Evolutionary conservation across 1,140 invertebrate genomes (phyloP), one percentile per base, ranked within the genome.

Genomic region (Eupeodes corollae): DNA sequence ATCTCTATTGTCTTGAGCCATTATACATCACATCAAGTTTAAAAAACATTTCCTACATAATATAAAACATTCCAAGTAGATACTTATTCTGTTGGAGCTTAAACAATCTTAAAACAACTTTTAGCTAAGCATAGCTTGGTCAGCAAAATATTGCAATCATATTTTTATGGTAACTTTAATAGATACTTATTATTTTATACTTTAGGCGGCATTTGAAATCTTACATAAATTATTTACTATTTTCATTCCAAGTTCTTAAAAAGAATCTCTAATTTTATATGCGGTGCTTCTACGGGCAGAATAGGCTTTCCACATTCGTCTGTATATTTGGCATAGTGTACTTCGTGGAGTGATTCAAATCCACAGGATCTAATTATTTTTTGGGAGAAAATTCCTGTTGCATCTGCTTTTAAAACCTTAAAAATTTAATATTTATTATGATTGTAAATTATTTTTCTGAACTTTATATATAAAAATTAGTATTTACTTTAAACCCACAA

Each of bases 381-480:
- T 57, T 88, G 84, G 0, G 85, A 87, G 56, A 76, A 88, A 0
- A 80, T 71, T 15, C 84, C 84, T 1, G 86, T 88, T 5, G 84
- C 82, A 56, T 88, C 86, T 15, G 78, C 79, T 63, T 87, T 87
- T 44, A 87, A 78, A 12, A 87, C 54, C 82, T 85, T 68, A 50
- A 42, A 15, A 46, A 30, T 38, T 33, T 31, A 44, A 35, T 19
- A 44, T n/a, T n/a, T n/a, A n/a, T n/a, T n/a, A n/a, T n/a, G n/a
- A n/a, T n/a, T n/a, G n/a, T 40, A 12, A 44, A 37, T 44, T 26
- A 31, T 30, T 19, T 21, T 9, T n/a, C 19, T 26, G 30, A 44
- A 26, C 6, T 45, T 21, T 35, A 1, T 11, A 11, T 19, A 15
- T 45, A 32, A 35, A 45, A 44, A 44, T 13, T 2, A 2, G 21